These are phyloP conservation scores for Tuberolachnus salignus DNA, from an alignment of 2,888 invertebrate genomes.

Conservation along the genomic window DNA sequence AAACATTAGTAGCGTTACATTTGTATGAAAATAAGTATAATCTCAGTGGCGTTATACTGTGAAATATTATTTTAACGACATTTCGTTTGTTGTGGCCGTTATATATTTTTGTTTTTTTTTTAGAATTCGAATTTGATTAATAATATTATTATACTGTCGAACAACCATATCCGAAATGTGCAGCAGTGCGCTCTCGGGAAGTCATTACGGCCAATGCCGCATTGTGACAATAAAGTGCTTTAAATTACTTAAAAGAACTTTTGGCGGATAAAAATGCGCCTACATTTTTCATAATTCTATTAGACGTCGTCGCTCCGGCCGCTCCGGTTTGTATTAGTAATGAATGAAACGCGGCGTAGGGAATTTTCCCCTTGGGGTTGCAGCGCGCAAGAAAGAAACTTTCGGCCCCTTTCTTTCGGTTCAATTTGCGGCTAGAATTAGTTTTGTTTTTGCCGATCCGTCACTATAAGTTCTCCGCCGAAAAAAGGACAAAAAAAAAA, in stretches of 20 bases:
- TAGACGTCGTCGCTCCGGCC: slow-evolving; percentile 10
- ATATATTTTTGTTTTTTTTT: no score
- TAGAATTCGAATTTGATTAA: no score
- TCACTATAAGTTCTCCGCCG: slow-evolving; percentile 35
- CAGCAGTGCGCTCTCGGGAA: no score
- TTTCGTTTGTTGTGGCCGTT: no score
- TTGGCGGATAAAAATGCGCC: not conserved
- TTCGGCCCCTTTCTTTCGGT: slow-evolving; percentile 26
- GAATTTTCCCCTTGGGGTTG: not conserved
- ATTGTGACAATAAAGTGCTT: not conserved
- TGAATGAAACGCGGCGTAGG: slow-evolving; percentile 18
- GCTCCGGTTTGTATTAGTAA: slow-evolving; percentile 27
- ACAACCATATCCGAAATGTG: no score
- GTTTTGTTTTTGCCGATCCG: slow-evolving; percentile 52
- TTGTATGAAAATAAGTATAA: no score
- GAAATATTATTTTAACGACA: no score
- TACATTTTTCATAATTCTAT: slow-evolving; percentile 46
- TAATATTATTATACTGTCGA: no score
- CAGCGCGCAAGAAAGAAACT: not conserved
- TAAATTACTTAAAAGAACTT: slow-evolving; percentile 34
- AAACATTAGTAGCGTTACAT: no score
- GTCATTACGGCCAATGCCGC: no score
- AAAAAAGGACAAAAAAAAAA: not conserved
- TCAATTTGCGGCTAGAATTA: slow-evolving; percentile 50
- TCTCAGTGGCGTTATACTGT: no score